A percentile compares a stretch with the other conserved stretches of the same genome.
Evolutionary conservation across 1,140 invertebrate species (phyloP).

Genomic region (Daktulosphaira vitifoliae): DNA sequence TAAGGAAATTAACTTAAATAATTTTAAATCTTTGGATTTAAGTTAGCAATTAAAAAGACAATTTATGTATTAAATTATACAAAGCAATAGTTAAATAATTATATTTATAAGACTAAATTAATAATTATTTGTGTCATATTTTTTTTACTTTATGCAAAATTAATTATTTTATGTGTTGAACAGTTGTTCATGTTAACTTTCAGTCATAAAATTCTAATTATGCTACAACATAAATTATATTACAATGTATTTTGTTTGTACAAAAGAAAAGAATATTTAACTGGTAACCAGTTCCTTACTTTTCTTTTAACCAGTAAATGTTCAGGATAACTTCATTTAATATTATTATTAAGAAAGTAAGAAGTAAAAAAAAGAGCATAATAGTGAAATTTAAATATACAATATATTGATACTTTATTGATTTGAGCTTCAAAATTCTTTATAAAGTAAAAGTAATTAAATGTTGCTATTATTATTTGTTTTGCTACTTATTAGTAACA

Average conservation of each 20-base stretch:
- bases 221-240: slow-evolving; percentile 16
- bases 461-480: slow-evolving; percentile 9
- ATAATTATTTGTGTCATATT: not conserved
- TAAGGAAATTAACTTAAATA: not conserved
- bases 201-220: slow-evolving; percentile 1
- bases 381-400: too few relatives aligned
- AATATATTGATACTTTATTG: not conserved
- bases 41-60: slow-evolving; percentile 30
- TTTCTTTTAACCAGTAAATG: slow-evolving; percentile 19
- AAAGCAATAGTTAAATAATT: slow-evolving; percentile 23
- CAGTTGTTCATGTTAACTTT: slow-evolving; percentile 5
- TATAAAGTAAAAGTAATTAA: slow-evolving; percentile 20
- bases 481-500: slow-evolving; percentile 28
- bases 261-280: slow-evolving; percentile 18
- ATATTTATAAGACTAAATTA: slow-evolving; percentile 7
- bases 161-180: slow-evolving; percentile 6
- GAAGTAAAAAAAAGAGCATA: not conserved
- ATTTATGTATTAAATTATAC: slow-evolving; percentile 24
- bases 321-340: not conserved
- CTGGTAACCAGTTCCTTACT: slow-evolving; percentile 32
- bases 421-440: slow-evolving; percentile 8
- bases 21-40: slow-evolving; percentile 13
- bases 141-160: slow-evolving; percentile 24
- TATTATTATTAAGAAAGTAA: slow-evolving; percentile 31
- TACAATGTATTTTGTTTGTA: not conserved